Base-by-base conservation (phyloP, 2,888 invertebrate species). In the Poecilobothrus nobilitatus region DNA sequence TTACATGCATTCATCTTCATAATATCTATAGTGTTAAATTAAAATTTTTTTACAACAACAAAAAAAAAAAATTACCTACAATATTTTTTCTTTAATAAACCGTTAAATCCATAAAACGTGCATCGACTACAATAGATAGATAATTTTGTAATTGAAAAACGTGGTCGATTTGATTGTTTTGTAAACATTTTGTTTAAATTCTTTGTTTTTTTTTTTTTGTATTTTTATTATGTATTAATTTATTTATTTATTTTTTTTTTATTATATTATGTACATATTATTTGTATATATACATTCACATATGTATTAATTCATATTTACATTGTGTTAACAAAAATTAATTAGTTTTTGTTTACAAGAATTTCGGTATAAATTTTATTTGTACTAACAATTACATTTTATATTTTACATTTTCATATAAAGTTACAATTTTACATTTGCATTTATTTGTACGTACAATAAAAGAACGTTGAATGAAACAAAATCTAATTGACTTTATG, bases 91-190 rank as follows among this genome's bases (percentile, higher is more conserved):
- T 53, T 53, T 8, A 37, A 53, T 53, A 53, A 53, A 53, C 18
- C 53, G 53, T 53, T 53, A 53, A 53, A 53, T 53, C 53, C 18
- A 53, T 53, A 53, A 53, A 53, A 53, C 53, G 53, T 53, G 53
- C 53, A 53, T 53, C 3, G 53, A 53, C 53, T 53, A n/a, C 53
- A 53, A 53, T 18, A 18, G 18, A 53, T 41, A 53, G 53, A 53
- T 53, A 53, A 53, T 12, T 27, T 53, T 53, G 15, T 18, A 53
- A 53, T 53, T 15, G 18, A 53, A 53, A 53, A 53, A 53, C n/a
- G 53, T 53, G 53, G 53, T 15, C 53, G n/a, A 53, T 18, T 18
- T 53, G 53, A 53, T 53, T 53, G 53, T 53, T 53, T 53, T 18
- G n/a, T 53, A 2, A 15, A 53, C 15, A 53, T 37, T 37, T n/a